These are phyloP conservation scores for Etheostoma perlongum DNA, from an alignment of 2,797 vertebrate species.

Conservation along the genomic window DNA sequence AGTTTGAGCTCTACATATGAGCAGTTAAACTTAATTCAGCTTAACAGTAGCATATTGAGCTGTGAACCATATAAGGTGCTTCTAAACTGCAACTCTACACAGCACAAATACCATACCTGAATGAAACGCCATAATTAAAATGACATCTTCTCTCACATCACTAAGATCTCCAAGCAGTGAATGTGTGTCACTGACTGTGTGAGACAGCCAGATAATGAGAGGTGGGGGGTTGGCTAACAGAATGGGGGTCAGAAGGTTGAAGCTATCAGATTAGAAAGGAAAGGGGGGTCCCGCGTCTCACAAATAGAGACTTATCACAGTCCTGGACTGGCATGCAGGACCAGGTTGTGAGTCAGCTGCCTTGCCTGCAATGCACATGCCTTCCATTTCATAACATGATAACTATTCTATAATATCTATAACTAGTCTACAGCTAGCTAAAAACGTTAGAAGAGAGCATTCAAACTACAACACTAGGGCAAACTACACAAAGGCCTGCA, in stretches of 20 bases:
- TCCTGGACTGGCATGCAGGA: slow-evolving; percentile 22
- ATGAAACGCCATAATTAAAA: slow-evolving; percentile 53
- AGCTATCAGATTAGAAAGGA: slow-evolving; percentile 68
- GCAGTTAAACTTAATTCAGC: neutral
- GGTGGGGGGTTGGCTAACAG: slow-evolving; percentile 53
- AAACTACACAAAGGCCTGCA: neutral
- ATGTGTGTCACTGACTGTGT: slow-evolving; percentile 55
- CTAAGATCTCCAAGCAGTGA: slow-evolving; percentile 44
- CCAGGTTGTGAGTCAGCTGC: slow-evolving; percentile 23
- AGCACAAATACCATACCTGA: slow-evolving; percentile 8
- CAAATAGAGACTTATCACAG: slow-evolving; percentile 62
- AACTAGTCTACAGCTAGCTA: neutral
- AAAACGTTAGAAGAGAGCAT: neutral
- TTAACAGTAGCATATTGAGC: slow-evolving; percentile 2
- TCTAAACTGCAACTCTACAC: slow-evolving; percentile 8
- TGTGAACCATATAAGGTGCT: neutral
- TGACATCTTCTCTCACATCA: slow-evolving; percentile 53
- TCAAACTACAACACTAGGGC: neutral
- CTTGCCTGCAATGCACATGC: slow-evolving; percentile 13
- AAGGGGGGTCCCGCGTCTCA: slow-evolving; percentile 69
- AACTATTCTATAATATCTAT: neutral
- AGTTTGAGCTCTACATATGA: neutral
- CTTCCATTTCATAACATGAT: slow-evolving; percentile 19
- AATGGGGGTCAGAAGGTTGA: slow-evolving; percentile 70
- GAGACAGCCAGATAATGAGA: slow-evolving; percentile 50